These are phyloP conservation scores for Aythya baeri DNA, from an alignment of 2,113 vertebrate species.

Conservation along the genomic window DNA sequence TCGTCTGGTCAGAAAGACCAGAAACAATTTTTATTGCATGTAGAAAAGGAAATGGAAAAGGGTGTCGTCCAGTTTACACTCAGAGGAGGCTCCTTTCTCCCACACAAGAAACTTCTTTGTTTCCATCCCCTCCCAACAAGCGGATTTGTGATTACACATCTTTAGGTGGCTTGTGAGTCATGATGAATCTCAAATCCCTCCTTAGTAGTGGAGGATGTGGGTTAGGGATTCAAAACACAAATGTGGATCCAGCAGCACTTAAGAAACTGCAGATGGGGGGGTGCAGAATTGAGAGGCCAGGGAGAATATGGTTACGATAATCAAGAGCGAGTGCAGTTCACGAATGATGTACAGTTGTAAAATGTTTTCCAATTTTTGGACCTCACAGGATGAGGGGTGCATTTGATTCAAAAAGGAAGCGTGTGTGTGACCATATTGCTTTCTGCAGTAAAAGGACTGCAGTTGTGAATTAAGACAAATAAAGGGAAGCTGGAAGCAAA, in stretches of 20 bases:
- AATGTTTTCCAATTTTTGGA: conserved; percentile 3
- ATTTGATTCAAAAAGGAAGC: neutral
- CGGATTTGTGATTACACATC: neutral
- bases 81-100: neutral
- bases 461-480: conserved; percentile 19
- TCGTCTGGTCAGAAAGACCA: neutral
- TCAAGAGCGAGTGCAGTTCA: conserved; percentile 22
- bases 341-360: neutral
- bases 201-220: conserved; percentile 48
- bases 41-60: neutral
- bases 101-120: neutral
- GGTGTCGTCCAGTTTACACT: neutral
- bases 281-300: neutral
- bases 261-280: conserved; percentile 21
- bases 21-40: neutral
- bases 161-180: conserved; percentile 16
- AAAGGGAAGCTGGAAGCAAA: conserved; percentile 2
- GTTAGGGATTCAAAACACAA: conserved; percentile 44
- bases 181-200: conserved; percentile 5
- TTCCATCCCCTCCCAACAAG: neutral
- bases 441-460: neutral
- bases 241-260: conserved; percentile 6
- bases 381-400: conserved; percentile 38
- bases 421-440: neutral
- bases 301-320: conserved; percentile 13